These are phyloP conservation scores for Recurvirostra avosetta DNA, from an alignment of 2,113 vertebrate species.

Conservation along the genomic window DNA sequence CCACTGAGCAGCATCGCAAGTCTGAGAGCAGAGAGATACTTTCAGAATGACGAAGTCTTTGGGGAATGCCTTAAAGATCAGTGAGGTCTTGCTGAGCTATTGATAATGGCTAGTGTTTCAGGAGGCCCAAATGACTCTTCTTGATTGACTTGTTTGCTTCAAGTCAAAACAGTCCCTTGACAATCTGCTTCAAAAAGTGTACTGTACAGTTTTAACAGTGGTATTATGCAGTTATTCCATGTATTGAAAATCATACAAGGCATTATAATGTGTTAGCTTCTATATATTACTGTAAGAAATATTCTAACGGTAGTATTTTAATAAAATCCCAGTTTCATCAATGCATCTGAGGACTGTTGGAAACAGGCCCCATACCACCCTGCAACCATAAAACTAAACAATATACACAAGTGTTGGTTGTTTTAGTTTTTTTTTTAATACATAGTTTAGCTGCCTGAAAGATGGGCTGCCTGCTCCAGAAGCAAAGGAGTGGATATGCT, in stretches of 20 bases:
- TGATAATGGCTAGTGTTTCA: background rate
- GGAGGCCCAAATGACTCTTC: background rate
- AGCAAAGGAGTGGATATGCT: background rate
- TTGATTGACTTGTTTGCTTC: background rate
- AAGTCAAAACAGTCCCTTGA: background rate
- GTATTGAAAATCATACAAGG: background rate
- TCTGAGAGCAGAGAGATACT: background rate
- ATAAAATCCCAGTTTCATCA: background rate
- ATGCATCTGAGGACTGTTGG: background rate
- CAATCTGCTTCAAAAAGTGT: background rate
- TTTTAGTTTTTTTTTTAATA: background rate
- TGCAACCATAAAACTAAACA: background rate
- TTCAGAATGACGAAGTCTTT: background rate
- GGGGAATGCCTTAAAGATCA: background rate
- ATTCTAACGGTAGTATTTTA: background rate
- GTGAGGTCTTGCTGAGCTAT: background rate
- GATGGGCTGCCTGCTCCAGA: background rate
- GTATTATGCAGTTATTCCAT: background rate
- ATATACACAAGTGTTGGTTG: background rate
- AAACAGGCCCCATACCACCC: background rate
- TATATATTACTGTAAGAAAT: background rate
- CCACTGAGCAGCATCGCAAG: background rate
- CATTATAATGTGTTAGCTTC: background rate
- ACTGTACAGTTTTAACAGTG: background rate
- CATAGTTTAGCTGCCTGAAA: background rate